Conservation (phyloP, 1,140 invertebrate species). For the Oryctes rhinoceros region DNA sequence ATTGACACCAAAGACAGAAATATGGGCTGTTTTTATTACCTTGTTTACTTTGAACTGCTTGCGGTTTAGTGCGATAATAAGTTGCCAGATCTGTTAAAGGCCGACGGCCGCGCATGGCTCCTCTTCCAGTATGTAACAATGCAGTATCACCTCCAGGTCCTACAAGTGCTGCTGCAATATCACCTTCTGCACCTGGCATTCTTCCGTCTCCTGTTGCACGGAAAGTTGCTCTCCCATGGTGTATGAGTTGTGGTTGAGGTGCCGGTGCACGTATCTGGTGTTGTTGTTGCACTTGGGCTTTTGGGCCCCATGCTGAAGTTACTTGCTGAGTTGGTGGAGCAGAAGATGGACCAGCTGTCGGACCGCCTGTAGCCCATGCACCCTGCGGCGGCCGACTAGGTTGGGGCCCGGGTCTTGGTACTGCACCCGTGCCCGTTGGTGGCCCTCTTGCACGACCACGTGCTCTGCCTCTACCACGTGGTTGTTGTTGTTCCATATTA, state of each 20-base stretch:
- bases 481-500: conserved; percentile 39
- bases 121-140: background rate
- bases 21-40: background rate
- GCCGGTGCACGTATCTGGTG: conserved; percentile 35
- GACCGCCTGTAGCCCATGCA: background rate
- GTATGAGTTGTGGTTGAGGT: conserved; percentile 7
- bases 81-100: background rate
- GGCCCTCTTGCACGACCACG: conserved; percentile 36
- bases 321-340: background rate
- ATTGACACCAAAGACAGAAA: no score
- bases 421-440: conserved; percentile 28
- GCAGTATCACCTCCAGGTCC: conserved; percentile 17
- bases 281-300: conserved; percentile 40
- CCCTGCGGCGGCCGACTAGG: conserved; percentile 11
- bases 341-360: background rate
- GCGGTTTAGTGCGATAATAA: conserved; percentile 35
- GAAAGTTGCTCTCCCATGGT: background rate
- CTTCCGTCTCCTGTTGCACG: background rate
- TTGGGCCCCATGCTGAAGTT: conserved; percentile 39
- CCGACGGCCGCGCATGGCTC: conserved; percentile 38
- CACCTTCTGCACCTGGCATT: background rate
- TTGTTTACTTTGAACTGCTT: conserved; percentile 39
- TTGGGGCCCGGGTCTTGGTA: background rate
- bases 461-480: conserved; percentile 40
- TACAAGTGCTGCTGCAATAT: background rate